Evolutionary conservation across 2,797 vertebrate species (phyloP).

Genomic region (Gadopsis marmoratus): DNA sequence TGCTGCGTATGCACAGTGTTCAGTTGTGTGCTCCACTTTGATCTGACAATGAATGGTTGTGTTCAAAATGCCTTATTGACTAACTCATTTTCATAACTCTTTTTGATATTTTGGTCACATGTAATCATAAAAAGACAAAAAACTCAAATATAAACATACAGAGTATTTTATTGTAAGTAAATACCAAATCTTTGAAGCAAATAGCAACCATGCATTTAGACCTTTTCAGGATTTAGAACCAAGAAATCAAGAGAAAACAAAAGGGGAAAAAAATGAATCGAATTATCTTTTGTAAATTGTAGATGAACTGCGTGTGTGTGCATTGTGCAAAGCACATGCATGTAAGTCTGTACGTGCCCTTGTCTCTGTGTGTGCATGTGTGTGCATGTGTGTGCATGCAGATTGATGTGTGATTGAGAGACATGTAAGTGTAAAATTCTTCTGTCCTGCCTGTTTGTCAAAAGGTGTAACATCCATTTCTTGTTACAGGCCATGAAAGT

Average conservation of each 20-base stretch:
- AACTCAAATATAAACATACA: neutral
- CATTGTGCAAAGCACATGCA: slow-evolving; percentile 44
- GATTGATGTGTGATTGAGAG: slow-evolving; percentile 53
- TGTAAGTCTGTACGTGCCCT: slow-evolving; percentile 48
- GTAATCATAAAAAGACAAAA: slow-evolving; percentile 9
- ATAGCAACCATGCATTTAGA: slow-evolving; percentile 25
- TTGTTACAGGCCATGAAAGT: slow-evolving; percentile 33
- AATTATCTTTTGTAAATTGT: slow-evolving; percentile 59
- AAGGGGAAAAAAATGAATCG: neutral
- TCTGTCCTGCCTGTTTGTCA: slow-evolving; percentile 40
- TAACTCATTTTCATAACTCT: slow-evolving; percentile 39
- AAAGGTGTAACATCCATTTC: slow-evolving; percentile 35
- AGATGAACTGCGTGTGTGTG: slow-evolving; percentile 43
- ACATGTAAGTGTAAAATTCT: slow-evolving; percentile 30
- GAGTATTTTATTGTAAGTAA: slow-evolving; percentile 24
- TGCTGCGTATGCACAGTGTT: slow-evolving; percentile 14
- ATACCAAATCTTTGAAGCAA: slow-evolving; percentile 39
- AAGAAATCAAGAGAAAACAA: neutral
- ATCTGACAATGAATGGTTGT: slow-evolving; percentile 59
- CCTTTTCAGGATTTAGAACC: slow-evolving; percentile 15
- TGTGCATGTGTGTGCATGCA: slow-evolving; percentile 68
- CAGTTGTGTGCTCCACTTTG: slow-evolving; percentile 27
- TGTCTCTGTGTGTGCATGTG: slow-evolving; percentile 58
- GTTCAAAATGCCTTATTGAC: slow-evolving; percentile 73
- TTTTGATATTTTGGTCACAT: slow-evolving; percentile 44